Evolutionary conservation across 1,140 invertebrate genomes (phyloP).

Genomic region (Sarcophaga peregrina): DNA sequence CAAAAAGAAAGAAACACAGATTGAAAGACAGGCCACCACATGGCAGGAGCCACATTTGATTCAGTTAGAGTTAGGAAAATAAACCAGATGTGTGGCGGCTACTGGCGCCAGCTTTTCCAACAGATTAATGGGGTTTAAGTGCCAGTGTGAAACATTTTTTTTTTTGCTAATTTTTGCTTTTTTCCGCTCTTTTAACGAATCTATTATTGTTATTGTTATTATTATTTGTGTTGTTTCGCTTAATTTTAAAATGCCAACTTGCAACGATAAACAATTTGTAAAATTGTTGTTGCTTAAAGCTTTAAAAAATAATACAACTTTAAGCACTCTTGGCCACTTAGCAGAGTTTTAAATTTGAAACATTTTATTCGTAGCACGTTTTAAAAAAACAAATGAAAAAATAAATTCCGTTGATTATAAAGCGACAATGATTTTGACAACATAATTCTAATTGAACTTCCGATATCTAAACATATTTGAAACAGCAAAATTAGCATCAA

Average conservation of each 20-base stretch:
- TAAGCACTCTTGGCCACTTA: too few relatives aligned
- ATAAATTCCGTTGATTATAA: background rate
- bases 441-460: background rate
- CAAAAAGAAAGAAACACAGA: background rate
- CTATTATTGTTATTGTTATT: too few relatives aligned
- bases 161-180: too few relatives aligned
- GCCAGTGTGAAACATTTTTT: background rate
- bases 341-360: too few relatives aligned
- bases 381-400: background rate
- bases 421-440: background rate
- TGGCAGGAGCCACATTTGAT: background rate
- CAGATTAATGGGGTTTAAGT: constrained; percentile 9
- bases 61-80: background rate
- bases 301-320: too few relatives aligned
- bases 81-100: constrained; percentile 20
- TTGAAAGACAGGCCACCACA: background rate
- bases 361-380: too few relatives aligned
- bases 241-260: background rate
- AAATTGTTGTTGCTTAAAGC: background rate
- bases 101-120: constrained; percentile 11
- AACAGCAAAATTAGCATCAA: too few relatives aligned
- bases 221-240: background rate
- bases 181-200: too few relatives aligned
- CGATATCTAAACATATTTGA: background rate
- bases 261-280: background rate